Conservation (phyloP, 2,888 invertebrate genomes). For the Selenia dentaria region DNA sequence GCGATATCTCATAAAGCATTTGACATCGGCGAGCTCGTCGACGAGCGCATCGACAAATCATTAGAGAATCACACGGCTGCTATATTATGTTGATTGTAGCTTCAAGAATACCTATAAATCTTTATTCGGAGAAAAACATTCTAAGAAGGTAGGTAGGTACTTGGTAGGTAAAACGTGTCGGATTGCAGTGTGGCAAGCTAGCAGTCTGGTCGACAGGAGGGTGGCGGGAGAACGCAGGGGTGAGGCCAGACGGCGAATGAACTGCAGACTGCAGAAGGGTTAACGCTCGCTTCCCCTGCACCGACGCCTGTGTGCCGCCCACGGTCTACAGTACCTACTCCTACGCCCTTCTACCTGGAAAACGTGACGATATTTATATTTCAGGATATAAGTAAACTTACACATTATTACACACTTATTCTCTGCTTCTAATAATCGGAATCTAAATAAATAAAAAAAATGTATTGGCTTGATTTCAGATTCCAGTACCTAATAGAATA, state of each 20-base stretch:
- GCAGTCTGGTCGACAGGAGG: slow-evolving; percentile 65
- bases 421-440: too few relatives aligned
- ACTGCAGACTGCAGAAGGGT: slow-evolving; percentile 86
- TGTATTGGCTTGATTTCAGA: too few relatives aligned
- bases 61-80: too few relatives aligned
- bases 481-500: too few relatives aligned
- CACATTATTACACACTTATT: too few relatives aligned
- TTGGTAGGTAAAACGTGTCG: slow-evolving; percentile 56
- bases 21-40: too few relatives aligned
- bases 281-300: slow-evolving; percentile 84
- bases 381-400: too few relatives aligned
- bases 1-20: too few relatives aligned
- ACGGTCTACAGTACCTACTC: slow-evolving; percentile 50
- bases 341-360: slow-evolving; percentile 12
- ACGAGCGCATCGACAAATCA: too few relatives aligned
- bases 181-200: slow-evolving; percentile 68
- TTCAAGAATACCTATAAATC: neutral
- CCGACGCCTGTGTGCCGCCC: slow-evolving; percentile 68
- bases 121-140: neutral
- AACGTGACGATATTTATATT: too few relatives aligned
- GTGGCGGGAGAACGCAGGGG: slow-evolving; percentile 68
- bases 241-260: slow-evolving; percentile 86
- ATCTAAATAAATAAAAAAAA: too few relatives aligned
- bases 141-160: neutral
- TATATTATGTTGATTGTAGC: neutral